Evolutionary conservation across 2,797 vertebrate genomes (phyloP).

Genomic region (Myotis vivesi): DNA sequence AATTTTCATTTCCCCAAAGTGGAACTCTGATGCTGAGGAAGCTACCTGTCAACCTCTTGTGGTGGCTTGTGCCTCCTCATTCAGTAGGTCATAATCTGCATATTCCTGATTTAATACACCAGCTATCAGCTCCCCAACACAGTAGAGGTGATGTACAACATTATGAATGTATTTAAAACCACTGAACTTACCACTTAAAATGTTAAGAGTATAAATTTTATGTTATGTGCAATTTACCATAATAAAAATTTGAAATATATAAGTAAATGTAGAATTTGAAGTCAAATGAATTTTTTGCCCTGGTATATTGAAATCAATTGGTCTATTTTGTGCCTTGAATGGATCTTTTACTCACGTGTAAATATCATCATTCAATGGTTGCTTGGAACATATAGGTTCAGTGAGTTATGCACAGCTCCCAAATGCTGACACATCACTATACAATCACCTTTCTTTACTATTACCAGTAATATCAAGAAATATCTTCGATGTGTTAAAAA

Average conservation of each 20-base stretch:
- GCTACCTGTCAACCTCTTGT: neutral
- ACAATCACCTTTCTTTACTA: neutral
- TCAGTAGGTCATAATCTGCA: neutral
- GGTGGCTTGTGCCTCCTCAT: neutral
- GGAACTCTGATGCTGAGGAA: neutral
- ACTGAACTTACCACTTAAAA: neutral
- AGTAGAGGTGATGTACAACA: neutral
- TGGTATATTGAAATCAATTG: neutral
- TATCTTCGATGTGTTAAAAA: neutral
- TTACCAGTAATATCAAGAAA: neutral
- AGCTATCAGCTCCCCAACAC: neutral
- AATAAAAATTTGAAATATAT: neutral
- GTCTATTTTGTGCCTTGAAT: neutral
- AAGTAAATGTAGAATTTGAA: neutral
- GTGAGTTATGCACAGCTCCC: neutral
- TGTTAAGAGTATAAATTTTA: neutral
- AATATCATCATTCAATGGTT: neutral
- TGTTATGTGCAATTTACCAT: neutral
- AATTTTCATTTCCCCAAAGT: neutral
- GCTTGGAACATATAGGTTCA: neutral
- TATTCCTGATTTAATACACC: neutral
- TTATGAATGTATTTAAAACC: neutral
- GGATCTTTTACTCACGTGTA: neutral
- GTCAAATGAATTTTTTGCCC: neutral
- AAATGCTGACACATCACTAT: neutral